phyloP scores from a whole-genome alignment of 2,888 invertebrate species.

The Sabatieria punctata region DNA sequence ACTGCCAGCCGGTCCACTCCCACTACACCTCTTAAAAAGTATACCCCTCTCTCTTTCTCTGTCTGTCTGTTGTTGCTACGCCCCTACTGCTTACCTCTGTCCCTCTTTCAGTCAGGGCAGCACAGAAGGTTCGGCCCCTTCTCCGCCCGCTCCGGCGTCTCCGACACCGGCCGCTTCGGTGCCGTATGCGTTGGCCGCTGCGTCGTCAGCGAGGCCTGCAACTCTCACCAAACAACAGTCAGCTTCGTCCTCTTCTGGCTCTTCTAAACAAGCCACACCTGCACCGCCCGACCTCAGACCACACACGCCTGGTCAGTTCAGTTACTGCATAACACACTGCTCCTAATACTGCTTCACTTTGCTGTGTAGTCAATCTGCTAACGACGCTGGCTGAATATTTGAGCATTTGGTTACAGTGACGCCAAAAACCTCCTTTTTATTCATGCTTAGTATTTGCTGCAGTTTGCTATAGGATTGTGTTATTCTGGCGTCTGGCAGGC shows the following conservation, averaged over 20 bases:
- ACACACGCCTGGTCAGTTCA: background rate
- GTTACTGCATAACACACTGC: constrained; percentile 6
- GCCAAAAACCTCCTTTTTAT: too few species aligned
- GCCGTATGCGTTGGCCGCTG: too few species aligned
- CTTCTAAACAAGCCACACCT: background rate
- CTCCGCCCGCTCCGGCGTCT: constrained; percentile 7
- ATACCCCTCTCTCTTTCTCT: constrained; percentile 1
- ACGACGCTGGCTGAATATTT: too few species aligned
- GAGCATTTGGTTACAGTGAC: too few species aligned
- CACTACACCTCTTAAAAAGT: constrained; percentile 5
- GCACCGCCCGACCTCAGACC: constrained; percentile 2
- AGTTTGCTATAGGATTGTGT: too few species aligned
- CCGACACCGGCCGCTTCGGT: constrained; percentile 10
- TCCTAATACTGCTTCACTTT: too few species aligned
- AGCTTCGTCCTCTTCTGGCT: constrained; percentile 2
- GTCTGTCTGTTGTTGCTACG: background rate
- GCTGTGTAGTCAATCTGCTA: too few species aligned
- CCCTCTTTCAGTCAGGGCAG: background rate
- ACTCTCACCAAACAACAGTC: constrained; percentile 8
- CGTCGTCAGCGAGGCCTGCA: constrained; percentile 10
- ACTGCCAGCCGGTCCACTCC: constrained; percentile 6
- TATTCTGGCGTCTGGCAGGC: too few species aligned
- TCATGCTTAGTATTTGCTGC: too few species aligned
- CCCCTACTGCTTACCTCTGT: constrained; percentile 2
- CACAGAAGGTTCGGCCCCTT: background rate